These are phyloP conservation scores for Mythimna loreyi DNA, from an alignment of 2,888 invertebrate species.

Conservation along the genomic window DNA sequence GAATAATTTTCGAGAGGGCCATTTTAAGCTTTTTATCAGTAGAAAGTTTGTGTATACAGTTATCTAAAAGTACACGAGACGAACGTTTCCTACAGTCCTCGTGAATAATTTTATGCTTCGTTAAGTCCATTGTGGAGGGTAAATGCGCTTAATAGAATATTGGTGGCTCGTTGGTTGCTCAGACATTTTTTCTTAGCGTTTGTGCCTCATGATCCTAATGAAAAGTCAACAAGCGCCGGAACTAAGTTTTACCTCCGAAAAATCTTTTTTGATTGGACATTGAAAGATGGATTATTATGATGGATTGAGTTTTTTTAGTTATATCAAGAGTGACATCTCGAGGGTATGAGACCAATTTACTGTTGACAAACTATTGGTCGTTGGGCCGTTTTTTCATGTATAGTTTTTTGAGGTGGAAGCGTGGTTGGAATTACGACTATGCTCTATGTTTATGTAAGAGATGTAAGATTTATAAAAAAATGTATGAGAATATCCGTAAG, in stretches of 20 bases:
- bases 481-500: no score
- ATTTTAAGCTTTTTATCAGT: slow-evolving; percentile 88
- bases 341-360: slow-evolving; percentile 69
- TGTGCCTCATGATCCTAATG: slow-evolving; percentile 69
- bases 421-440: slow-evolving; percentile 22
- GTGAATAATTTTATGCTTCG: slow-evolving; percentile 88
- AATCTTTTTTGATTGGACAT: slow-evolving; percentile 70
- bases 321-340: slow-evolving; percentile 56
- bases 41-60: slow-evolving; percentile 86
- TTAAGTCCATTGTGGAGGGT: slow-evolving; percentile 83
- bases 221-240: slow-evolving; percentile 76
- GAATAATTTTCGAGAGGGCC: slow-evolving; percentile 86
- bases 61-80: slow-evolving; percentile 83
- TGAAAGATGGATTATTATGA: slow-evolving; percentile 77
- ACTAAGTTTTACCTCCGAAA: slow-evolving; percentile 62
- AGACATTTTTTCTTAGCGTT: slow-evolving; percentile 66
- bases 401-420: slow-evolving; percentile 22
- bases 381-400: slow-evolving; percentile 25
- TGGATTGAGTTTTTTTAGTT: slow-evolving; percentile 72
- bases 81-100: slow-evolving; percentile 83
- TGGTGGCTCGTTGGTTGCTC: slow-evolving; percentile 60
- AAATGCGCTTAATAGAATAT: slow-evolving; percentile 80
- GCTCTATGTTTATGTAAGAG: background rate
- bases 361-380: slow-evolving; percentile 64
- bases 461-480: background rate